Base-by-base conservation (phyloP, 2,113 vertebrate species). In the Hiodon tergisus region DNA sequence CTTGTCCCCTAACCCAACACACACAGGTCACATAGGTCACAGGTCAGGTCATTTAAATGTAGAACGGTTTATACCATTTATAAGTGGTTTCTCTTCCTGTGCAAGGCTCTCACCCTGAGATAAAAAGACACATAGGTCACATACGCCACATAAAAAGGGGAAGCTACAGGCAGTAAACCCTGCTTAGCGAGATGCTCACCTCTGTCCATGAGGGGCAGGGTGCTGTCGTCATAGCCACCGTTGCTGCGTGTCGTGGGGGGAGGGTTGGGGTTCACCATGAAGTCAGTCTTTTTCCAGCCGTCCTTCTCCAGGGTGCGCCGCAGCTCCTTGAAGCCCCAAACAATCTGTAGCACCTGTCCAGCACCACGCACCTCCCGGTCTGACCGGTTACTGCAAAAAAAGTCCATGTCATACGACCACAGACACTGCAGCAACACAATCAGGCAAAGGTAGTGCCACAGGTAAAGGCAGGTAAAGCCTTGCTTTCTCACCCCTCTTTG, bases 271-370 rank as follows among this genome's bases (percentile, higher is more conserved):
- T 84, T 81, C 61, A 98, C 94, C 94, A 95, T 93, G 83, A 99
- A 98, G 85, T 98, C 96, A 0, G 93, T 93, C 83, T 98, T 99
- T 86, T 98, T 99, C 96, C 96, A 99, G 51, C 96, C 96, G 58
- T 99, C 96, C 77, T 98, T 99, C 78, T 98, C 94, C 68, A 99
- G 87, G 4, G 94, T 94, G 70, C 94, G 94, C 70, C 96, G 88
- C 71, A 99, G 90, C 78, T 98, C 96, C 79, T 98, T 98, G 79
- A 95, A 96, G 0, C 90, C 95, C 97, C 97, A 98, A 65, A 99
- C 85, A 0, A 93, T 95, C 89, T 99, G 96, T 78, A 99, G 83
- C 31, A 96, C 92, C 0, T 94, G 88, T 69, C 94, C 95, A 0
- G 96, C 95, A 0, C 94, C 94, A 50, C 96, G 92, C n/a, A 96